Base-by-base conservation (phyloP, 2,113 vertebrate genomes). In the Dasypus novemcinctus region DNA sequence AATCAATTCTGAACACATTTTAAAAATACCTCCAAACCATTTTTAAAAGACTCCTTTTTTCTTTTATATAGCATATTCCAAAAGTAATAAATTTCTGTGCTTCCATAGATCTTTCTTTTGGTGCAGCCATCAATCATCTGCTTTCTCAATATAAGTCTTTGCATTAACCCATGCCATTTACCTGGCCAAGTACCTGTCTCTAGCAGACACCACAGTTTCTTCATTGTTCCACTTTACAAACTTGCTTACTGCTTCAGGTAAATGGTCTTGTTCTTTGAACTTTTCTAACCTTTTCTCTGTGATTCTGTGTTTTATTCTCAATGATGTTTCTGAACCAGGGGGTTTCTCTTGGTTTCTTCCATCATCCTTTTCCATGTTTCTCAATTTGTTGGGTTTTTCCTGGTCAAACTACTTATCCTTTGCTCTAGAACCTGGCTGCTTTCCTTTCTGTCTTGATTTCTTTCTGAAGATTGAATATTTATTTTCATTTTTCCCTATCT, bases 71-170 rank as follows among this genome's bases (percentile, higher is more conserved):
- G 25, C 54, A 80, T n/a, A 9, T 80, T 68, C 17, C 52, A 84
- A 46, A 43, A 57, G 8, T n/a, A n/a, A n/a, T 17, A 57, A n/a
- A 90, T 80, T 72, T 85, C 59, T 93, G 18, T n/a, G n/a, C n/a
- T n/a, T n/a, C n/a, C n/a, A n/a, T n/a, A n/a, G n/a, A n/a, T n/a
- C n/a, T n/a, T n/a, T 63, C 10, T 12, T 12, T 46, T 46, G 43
- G 5, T 33, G 68, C 33, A 74, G 64, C 11, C 20, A 54, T 96
- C 96, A 99, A 95, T 99, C 99, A 52, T 99, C 99, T 49, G 99
- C 99, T 86, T 99, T 99, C 95, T 99, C 99, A 1, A 99, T 98
- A 31, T 99, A n/a, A n/a, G 98, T 83, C 87, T 99, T 99, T 43
- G 92, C 88, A 46, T 98, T 93, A 1, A 99, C 98, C 1, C 99